Conservation (phyloP, 35 echinoderm and acorn worm species). For the Holothuria glaberrima region DNA sequence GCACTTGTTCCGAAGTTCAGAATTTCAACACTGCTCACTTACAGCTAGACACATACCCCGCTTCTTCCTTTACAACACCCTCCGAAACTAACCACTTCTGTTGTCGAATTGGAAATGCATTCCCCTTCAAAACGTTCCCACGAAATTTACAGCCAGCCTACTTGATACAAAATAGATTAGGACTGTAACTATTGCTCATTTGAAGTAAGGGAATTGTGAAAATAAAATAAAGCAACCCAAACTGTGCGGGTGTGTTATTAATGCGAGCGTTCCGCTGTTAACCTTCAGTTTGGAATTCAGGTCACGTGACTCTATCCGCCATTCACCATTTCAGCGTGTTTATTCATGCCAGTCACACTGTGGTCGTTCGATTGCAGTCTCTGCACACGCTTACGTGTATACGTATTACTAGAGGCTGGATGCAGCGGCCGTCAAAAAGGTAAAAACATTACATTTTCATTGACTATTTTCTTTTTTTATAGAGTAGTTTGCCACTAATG, state of each 20-base stretch:
- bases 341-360: conserved; percentile 42
- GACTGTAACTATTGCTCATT: background rate
- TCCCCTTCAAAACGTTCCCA: conserved; percentile 26
- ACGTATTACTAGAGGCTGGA: conserved; percentile 26
- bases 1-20: conserved; percentile 47
- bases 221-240: conserved; percentile 36
- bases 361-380: conserved; percentile 20
- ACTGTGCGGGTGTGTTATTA: conserved; percentile 56
- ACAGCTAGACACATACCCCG: background rate
- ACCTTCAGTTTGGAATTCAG: conserved; percentile 51
- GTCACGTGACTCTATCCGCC: conserved; percentile 41
- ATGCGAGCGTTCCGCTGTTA: conserved; percentile 31
- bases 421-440: conserved; percentile 30
- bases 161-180: conserved; percentile 45
- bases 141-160: conserved; percentile 25
- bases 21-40: background rate
- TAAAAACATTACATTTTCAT: conserved; percentile 41
- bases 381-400: conserved; percentile 12
- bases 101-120: background rate
- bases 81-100: background rate
- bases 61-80: background rate
- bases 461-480: conserved; percentile 32
- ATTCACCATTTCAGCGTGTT: conserved; percentile 45
- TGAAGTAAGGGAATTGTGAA: conserved; percentile 26
- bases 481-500: background rate